Evolutionary conservation across 92 coral and sea anemone genomes (phyloP).

Genomic region (Montipora capitata): DNA sequence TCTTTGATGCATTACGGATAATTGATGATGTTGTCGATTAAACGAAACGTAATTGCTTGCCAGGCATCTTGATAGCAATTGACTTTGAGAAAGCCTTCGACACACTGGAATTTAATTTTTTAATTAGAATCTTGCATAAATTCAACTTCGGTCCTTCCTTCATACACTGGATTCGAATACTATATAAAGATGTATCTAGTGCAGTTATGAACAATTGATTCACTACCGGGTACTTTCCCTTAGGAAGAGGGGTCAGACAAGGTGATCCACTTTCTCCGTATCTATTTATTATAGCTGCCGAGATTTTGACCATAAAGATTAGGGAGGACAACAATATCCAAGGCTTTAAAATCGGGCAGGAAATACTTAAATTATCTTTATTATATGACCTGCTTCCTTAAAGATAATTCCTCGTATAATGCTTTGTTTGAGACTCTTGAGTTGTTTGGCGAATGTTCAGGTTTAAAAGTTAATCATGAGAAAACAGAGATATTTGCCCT

Average conservation of each 20-base stretch:
- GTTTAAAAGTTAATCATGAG: slow-evolving; percentile 13
- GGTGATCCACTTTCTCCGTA: no score
- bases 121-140: slow-evolving; percentile 3
- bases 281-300: no score
- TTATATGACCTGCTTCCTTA: slow-evolving; percentile 33
- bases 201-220: no score
- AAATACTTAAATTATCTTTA: slow-evolving; percentile 14
- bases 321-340: slow-evolving; percentile 12
- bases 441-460: slow-evolving; percentile 15
- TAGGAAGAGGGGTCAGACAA: no score
- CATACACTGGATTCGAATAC: slow-evolving; percentile 24
- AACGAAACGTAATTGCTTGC: slow-evolving; percentile 13
- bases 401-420: slow-evolving; percentile 23
- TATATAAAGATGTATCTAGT: slow-evolving; percentile 13
- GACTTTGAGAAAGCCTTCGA: slow-evolving; percentile 54
- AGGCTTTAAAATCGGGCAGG: slow-evolving; percentile 22
- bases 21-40: slow-evolving; percentile 22
- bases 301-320: background rate
- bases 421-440: slow-evolving; percentile 1
- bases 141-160: slow-evolving; percentile 49
- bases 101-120: slow-evolving; percentile 20
- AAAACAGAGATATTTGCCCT: slow-evolving; percentile 31
- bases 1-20: no score
- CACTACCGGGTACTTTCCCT: no score
- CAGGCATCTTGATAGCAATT: slow-evolving; percentile 33